phyloP scores from a whole-genome alignment of 2,797 vertebrate species.

The Hafferia zeledoni region DNA sequence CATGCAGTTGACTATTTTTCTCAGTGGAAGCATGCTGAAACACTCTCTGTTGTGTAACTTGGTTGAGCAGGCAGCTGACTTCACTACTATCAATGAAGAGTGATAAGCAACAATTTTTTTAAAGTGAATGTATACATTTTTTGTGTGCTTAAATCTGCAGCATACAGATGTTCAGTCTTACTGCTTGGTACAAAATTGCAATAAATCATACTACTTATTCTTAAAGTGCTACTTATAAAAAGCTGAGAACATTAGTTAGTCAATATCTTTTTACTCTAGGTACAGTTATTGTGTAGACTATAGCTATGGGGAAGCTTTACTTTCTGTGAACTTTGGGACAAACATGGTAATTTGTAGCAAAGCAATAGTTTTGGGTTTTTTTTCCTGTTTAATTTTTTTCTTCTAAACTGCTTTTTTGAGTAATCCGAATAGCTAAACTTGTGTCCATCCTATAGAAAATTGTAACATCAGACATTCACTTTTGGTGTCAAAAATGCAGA shows the following conservation, averaged over 20 bases:
- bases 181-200: slow-evolving; percentile 74
- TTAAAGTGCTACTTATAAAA: slow-evolving; percentile 68
- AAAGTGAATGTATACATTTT: slow-evolving; percentile 72
- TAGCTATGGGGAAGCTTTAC: slow-evolving; percentile 58
- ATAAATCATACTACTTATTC: slow-evolving; percentile 74
- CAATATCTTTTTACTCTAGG: slow-evolving; percentile 49
- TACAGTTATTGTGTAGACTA: slow-evolving; percentile 42
- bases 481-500: slow-evolving; percentile 67
- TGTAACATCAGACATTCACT: slow-evolving; percentile 62
- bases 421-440: slow-evolving; percentile 47
- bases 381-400: slow-evolving; percentile 44
- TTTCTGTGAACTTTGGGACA: slow-evolving; percentile 45
- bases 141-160: slow-evolving; percentile 64
- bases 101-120: slow-evolving; percentile 62
- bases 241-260: slow-evolving; percentile 48
- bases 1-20: slow-evolving; percentile 61
- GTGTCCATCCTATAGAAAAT: slow-evolving; percentile 68
- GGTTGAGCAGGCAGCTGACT: slow-evolving; percentile 64
- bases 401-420: slow-evolving; percentile 54
- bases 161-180: slow-evolving; percentile 67
- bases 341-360: slow-evolving; percentile 49
- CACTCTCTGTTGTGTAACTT: slow-evolving; percentile 61
- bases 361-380: slow-evolving; percentile 17
- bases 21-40: slow-evolving; percentile 76
- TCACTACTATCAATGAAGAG: slow-evolving; percentile 67